Evolutionary conservation across 2,113 vertebrate genomes (phyloP).

Genomic region (Promerops cafer): DNA sequence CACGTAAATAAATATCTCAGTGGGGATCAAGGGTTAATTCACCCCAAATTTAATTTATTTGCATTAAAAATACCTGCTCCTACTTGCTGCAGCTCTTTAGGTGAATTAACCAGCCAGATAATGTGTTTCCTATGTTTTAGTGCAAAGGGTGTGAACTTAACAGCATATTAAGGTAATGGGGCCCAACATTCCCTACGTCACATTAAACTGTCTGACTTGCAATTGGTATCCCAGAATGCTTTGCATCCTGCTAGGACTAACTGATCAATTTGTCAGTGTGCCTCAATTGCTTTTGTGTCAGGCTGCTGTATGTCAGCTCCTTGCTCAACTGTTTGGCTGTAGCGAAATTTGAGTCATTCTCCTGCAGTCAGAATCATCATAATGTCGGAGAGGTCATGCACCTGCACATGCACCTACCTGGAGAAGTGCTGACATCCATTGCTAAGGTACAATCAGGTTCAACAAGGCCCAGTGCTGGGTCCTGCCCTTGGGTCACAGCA

Average conservation of each 20-base stretch:
- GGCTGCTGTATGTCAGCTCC: not conserved
- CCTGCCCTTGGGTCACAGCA: not conserved
- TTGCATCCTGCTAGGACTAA: not conserved
- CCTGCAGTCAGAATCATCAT: not conserved
- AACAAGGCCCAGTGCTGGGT: not conserved
- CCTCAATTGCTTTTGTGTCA: not conserved
- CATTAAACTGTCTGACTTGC: not conserved
- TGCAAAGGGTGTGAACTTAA: slow-evolving; percentile 1
- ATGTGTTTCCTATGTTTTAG: slow-evolving; percentile 30
- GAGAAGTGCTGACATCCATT: not conserved
- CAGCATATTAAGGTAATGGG: slow-evolving; percentile 46
- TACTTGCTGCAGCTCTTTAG: slow-evolving; percentile 3
- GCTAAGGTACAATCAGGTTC: not conserved
- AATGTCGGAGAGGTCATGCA: not conserved
- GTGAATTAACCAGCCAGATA: slow-evolving; percentile 38
- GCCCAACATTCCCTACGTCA: not conserved
- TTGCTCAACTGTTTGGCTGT: not conserved
- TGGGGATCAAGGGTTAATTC: not conserved
- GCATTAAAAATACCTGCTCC: not conserved
- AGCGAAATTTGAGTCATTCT: not conserved
- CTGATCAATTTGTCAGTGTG: not conserved
- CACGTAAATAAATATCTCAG: not conserved
- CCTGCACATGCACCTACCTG: not conserved
- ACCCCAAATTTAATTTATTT: not conserved
- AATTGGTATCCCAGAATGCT: not conserved